Evolutionary conservation across 2,113 vertebrate species (phyloP).

Genomic region (Dipodomys stephensi): DNA sequence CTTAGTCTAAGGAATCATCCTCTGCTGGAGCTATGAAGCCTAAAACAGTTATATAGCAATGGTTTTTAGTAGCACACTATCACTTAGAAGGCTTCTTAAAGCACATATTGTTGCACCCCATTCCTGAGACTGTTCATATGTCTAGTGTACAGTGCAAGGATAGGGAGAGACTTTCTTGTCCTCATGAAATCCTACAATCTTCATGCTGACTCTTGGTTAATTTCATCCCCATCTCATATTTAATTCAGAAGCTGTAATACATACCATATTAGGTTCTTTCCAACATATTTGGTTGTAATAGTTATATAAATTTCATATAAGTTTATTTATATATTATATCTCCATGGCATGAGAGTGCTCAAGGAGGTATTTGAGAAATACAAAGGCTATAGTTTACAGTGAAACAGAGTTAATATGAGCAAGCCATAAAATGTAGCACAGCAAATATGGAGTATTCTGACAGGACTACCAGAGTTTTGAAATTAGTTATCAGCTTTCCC

Average conservation of each 20-base stretch:
- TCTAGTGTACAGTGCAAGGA: background rate
- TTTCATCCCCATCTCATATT: conserved; percentile 69
- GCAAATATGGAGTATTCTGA: conserved; percentile 69
- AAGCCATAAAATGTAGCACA: conserved; percentile 68
- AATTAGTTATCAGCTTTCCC: conserved; percentile 60
- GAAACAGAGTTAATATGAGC: conserved; percentile 63
- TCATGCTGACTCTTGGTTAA: conserved; percentile 64
- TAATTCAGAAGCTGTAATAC: conserved; percentile 73
- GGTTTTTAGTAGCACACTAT: background rate
- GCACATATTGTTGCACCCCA: background rate
- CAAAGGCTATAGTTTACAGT: conserved; percentile 43
- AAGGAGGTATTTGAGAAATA: conserved; percentile 57
- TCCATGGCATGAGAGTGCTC: background rate
- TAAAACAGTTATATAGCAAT: background rate
- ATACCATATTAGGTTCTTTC: conserved; percentile 59
- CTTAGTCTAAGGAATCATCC: background rate
- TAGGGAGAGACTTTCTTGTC: background rate
- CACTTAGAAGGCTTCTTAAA: background rate
- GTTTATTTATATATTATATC: conserved; percentile 41
- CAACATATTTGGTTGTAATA: conserved; percentile 31
- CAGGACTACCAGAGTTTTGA: conserved; percentile 3
- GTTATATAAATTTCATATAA: conserved; percentile 70
- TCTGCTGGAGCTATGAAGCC: conserved; percentile 1
- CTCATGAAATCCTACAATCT: background rate
- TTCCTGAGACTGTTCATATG: background rate